Base-by-base conservation (phyloP, 2,797 vertebrate genomes). In the Chaunax sp. region DNA sequence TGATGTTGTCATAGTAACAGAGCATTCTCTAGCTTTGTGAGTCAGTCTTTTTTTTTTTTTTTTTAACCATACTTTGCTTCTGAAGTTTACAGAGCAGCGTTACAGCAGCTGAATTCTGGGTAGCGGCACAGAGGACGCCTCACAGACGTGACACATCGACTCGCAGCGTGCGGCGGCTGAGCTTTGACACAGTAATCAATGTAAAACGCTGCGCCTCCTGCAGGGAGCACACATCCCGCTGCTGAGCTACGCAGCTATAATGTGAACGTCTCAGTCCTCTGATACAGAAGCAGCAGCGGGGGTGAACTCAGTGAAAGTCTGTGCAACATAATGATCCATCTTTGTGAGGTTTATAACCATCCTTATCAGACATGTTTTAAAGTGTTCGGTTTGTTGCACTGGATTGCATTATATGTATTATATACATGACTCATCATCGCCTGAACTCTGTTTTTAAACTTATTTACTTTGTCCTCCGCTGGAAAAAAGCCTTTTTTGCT, bases 151-250 rank as follows among this genome's bases (percentile, higher is more conserved):
- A 49, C 50, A 41, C 35, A 3, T 69, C 43, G 46, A 8, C 66
- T 43, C 47, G 6, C 78, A 79, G 72, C n/a, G 0, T 54, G 65
- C 9, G 7, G 57, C 45, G 2, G 55, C 46, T 30, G 47, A 68
- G 68, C 56, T 68, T 62, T 69, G 66, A 44, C 72, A 41, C 47
- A 41, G 52, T 68, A 59, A 81, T 86, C 61, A 61, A 73, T 78
- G 75, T 56, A 35, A 67, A 52, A 54, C 47, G 53, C 57, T 54
- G 0, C 64, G 55, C 78, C 84, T 8, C 75, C 81, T 40, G 18
- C 68, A 64, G 75, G 64, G 60, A 68, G 15, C 40, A 41, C 38
- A 51, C 38, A 49, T 30, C 45, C 64, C 58, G 62, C 69, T 56
- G 77, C 49, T 43, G 50, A 47, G 26, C 33, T 38, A 25, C n/a